Evolutionary conservation across 1,140 invertebrate genomes (phyloP).

Genomic region (Plectus sambesii): DNA sequence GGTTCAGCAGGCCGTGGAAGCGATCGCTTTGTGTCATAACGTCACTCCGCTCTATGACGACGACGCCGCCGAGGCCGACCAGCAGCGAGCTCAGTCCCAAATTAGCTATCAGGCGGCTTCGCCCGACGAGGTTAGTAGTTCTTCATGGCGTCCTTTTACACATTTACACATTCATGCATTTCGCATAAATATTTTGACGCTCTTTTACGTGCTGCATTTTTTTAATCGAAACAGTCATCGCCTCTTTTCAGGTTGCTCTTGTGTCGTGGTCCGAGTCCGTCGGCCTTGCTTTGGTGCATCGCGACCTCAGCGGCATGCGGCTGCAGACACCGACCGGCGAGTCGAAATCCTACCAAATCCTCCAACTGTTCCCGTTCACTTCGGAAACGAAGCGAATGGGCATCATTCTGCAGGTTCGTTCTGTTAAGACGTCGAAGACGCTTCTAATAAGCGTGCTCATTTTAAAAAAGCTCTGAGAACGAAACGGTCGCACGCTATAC

Average conservation of each 20-base stretch:
- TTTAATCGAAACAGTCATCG: constrained; percentile 7
- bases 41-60: constrained; percentile 89
- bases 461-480: too few species aligned
- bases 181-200: too few species aligned
- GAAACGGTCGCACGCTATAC: too few species aligned
- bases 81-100: constrained; percentile 50
- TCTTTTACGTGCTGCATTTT: constrained; percentile 2
- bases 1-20: constrained; percentile 66
- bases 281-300: constrained; percentile 56
- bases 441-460: not conserved
- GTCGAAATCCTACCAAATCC: constrained; percentile 67
- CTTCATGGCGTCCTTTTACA: constrained; percentile 15
- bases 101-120: constrained; percentile 74
- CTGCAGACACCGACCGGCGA: constrained; percentile 61
- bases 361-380: constrained; percentile 95
- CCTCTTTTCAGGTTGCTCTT: constrained; percentile 58
- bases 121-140: constrained; percentile 84
- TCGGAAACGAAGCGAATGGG: constrained; percentile 98
- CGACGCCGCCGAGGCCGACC: constrained; percentile 55
- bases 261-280: constrained; percentile 64
- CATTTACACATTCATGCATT: too few species aligned
- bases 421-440: not conserved
- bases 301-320: constrained; percentile 67
- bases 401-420: constrained; percentile 74
- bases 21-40: constrained; percentile 92